Evolutionary conservation across 2,797 vertebrate species (phyloP).

Genomic region (Clamator glandarius): DNA sequence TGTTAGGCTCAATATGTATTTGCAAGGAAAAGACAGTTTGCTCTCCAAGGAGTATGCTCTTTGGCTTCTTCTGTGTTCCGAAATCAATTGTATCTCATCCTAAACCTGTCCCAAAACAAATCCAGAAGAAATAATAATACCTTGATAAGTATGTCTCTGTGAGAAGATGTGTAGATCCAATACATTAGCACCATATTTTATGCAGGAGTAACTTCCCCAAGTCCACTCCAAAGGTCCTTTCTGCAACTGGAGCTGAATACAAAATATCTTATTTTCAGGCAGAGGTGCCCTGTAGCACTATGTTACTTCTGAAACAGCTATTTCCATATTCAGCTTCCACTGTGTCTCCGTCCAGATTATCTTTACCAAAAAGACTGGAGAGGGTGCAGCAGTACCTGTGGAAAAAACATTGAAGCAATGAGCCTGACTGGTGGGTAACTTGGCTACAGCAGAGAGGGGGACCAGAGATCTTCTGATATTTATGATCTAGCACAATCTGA

Average conservation of each 20-base stretch:
- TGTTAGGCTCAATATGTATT: background rate
- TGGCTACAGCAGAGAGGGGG: background rate
- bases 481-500: background rate
- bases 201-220: background rate
- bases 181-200: background rate
- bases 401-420: background rate
- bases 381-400: background rate
- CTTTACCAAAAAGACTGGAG: background rate
- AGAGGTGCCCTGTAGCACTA: background rate
- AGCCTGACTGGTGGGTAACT: background rate
- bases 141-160: background rate
- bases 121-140: background rate
- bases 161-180: background rate
- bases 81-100: background rate
- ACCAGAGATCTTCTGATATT: background rate
- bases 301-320: background rate
- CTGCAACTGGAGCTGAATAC: background rate
- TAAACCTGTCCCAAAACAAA: background rate
- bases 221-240: background rate
- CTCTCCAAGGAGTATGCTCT: background rate
- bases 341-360: background rate
- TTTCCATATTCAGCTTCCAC: background rate
- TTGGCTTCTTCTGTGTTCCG: background rate
- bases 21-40: background rate
- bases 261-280: background rate